phyloP scores from a whole-genome alignment of 2,888 invertebrate species.

The Erpobdella octoculata region DNA sequence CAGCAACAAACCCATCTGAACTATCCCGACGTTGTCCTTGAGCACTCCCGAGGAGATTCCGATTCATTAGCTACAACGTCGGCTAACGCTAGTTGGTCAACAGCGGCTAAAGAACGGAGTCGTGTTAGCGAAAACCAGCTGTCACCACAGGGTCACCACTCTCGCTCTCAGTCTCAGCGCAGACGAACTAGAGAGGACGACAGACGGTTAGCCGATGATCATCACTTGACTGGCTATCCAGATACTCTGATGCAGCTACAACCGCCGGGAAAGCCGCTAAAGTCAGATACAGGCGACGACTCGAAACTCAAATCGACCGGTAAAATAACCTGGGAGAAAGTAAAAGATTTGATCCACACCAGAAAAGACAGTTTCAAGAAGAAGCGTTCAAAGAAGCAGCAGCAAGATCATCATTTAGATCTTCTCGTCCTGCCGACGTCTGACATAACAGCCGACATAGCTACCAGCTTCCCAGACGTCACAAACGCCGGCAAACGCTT shows the following conservation, averaged over 20 bases:
- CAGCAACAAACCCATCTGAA: neutral
- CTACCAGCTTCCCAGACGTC: neutral
- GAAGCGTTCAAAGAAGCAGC: neutral
- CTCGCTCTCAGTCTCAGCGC: neutral
- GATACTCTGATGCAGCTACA: neutral
- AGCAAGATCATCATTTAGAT: neutral
- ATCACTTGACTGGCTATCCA: neutral
- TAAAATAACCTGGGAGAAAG: conserved; percentile 15
- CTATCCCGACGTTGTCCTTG: conserved; percentile 8
- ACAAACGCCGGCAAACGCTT: neutral
- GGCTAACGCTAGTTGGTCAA: neutral
- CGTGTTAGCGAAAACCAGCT: neutral
- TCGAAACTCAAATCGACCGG: neutral
- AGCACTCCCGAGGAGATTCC: neutral
- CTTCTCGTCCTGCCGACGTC: neutral
- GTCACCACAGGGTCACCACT: neutral
- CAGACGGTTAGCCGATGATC: neutral
- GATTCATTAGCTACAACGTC: neutral
- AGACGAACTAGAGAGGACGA: neutral
- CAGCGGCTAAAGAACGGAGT: neutral
- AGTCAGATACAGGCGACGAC: neutral
- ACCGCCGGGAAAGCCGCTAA: neutral
- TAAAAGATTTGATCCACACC: conserved; percentile 21
- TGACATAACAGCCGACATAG: neutral
- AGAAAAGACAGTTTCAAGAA: conserved; percentile 16